These are phyloP conservation scores for Bembecia ichneumoniformis DNA, from an alignment of 2,888 invertebrate species.

Conservation along the genomic window DNA sequence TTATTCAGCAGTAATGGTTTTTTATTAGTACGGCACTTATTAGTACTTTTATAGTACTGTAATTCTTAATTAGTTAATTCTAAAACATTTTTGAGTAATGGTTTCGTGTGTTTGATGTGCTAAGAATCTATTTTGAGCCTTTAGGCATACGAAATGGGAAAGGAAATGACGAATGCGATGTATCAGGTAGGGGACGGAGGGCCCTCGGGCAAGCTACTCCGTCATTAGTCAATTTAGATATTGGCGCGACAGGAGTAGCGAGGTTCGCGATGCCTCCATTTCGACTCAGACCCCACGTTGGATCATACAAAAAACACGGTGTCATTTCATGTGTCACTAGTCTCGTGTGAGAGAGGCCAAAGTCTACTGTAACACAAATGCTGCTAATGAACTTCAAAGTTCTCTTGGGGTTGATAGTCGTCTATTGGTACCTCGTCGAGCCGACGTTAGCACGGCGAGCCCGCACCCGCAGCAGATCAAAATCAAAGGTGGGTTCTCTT, in stretches of 20 bases:
- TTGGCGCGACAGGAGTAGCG: conserved; percentile 42
- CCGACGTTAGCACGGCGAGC: conserved; percentile 75
- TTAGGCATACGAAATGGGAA: conserved; percentile 35
- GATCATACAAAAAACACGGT: conserved; percentile 20
- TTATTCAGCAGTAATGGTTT: no score
- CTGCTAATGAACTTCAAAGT: conserved; percentile 29
- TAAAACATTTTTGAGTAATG: no score
- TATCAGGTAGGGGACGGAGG: conserved; percentile 55
- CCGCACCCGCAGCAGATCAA: conserved; percentile 79
- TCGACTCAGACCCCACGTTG: conserved; percentile 28
- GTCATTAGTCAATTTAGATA: conserved; percentile 64
- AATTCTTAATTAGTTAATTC: no score
- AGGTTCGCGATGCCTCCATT: conserved; percentile 25
- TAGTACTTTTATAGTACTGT: no score
- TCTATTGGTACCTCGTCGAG: conserved; percentile 30
- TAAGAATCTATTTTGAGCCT: conserved; percentile 2
- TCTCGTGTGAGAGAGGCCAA: no score
- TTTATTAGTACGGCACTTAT: no score
- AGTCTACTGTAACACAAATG: conserved; percentile 23
- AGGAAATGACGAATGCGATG: conserved; percentile 48
- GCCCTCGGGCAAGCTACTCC: conserved; percentile 50
- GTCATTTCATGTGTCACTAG: not conserved
- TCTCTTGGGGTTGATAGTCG: conserved; percentile 27
- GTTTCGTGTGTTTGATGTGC: no score
- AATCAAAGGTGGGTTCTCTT: conserved; percentile 74